Evolutionary conservation across 2,113 vertebrate genomes (phyloP).

Genomic region (Paracanthobrama guichenoti): DNA sequence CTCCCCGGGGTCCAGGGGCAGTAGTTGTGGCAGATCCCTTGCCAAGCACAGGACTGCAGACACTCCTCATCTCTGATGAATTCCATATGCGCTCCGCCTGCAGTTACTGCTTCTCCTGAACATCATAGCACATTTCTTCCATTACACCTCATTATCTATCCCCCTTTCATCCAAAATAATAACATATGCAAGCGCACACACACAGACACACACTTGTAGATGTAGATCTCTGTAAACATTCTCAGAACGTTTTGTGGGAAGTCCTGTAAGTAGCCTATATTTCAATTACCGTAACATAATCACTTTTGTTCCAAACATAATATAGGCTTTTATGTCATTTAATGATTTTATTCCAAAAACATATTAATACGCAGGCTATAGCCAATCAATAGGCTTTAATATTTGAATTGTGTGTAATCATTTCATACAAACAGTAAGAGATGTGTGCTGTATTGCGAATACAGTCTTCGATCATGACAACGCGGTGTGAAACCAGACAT

Average conservation of each 20-base stretch:
- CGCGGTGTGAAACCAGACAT: too few species aligned
- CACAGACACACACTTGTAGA: neutral
- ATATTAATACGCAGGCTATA: too few species aligned
- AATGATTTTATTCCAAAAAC: too few species aligned
- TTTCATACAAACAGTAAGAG: too few species aligned
- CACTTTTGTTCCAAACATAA: neutral
- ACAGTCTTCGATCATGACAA: too few species aligned
- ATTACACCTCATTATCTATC: slow-evolving; percentile 42
- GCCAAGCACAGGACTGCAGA: slow-evolving; percentile 28
- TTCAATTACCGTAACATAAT: neutral
- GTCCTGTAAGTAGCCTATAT: neutral
- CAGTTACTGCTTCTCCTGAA: slow-evolving; percentile 18
- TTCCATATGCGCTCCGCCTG: slow-evolving; percentile 16
- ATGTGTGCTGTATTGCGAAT: too few species aligned
- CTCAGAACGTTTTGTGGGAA: neutral
- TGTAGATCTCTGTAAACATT: neutral
- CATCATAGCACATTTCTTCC: slow-evolving; percentile 36
- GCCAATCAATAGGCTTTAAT: too few species aligned
- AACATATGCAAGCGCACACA: neutral
- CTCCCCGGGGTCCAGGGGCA: neutral
- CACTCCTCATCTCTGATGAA: slow-evolving; percentile 37
- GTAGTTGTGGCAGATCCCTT: slow-evolving; percentile 29
- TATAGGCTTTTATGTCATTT: too few species aligned
- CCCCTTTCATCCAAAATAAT: slow-evolving; percentile 34
- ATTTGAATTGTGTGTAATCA: too few species aligned